Conservation (phyloP, 2,888 invertebrate species). For the Trachelus stipa region DNA sequence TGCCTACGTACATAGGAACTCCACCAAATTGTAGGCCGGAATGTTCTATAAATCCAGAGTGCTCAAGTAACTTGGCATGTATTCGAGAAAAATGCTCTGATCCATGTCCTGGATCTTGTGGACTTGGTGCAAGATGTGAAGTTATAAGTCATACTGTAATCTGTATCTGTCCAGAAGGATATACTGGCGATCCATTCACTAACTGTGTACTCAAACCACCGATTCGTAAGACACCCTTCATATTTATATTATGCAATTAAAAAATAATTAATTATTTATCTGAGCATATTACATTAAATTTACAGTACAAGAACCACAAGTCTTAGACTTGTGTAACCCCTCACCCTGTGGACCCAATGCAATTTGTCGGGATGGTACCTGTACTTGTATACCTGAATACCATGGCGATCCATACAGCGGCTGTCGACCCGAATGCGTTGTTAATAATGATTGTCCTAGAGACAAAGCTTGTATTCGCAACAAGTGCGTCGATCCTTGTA, state of each 20-base stretch:
- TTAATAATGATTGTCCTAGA: conserved; percentile 77
- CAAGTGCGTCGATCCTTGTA: conserved; percentile 82
- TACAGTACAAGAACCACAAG: conserved; percentile 24
- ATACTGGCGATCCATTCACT: conserved; percentile 78
- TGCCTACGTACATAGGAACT: conserved; percentile 71
- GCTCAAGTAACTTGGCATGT: conserved; percentile 66
- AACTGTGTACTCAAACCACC: conserved; percentile 69
- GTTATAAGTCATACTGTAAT: conserved; percentile 70
- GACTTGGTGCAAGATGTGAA: conserved; percentile 65
- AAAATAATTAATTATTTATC: not conserved
- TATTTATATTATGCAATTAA: not conserved
- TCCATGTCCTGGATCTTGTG: conserved; percentile 73
- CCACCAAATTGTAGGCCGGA: conserved; percentile 78
- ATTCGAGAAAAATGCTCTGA: conserved; percentile 71
- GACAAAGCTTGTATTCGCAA: conserved; percentile 79
- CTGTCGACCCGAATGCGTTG: conserved; percentile 82
- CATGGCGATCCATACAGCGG: conserved; percentile 80
- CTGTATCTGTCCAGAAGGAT: conserved; percentile 77
- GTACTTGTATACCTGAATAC: conserved; percentile 79
- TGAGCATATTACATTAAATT: conserved; percentile 11
- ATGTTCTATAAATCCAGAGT: conserved; percentile 74
- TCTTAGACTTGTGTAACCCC: conserved; percentile 77
- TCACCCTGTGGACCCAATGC: conserved; percentile 78
- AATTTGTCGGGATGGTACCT: conserved; percentile 75
- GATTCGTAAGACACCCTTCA: conserved; percentile 18